Percentiles rank a stretch among this genome's conserved stretches.
Conservation (phyloP, 2,113 vertebrate genomes). For the Sturnira hondurensis region DNA sequence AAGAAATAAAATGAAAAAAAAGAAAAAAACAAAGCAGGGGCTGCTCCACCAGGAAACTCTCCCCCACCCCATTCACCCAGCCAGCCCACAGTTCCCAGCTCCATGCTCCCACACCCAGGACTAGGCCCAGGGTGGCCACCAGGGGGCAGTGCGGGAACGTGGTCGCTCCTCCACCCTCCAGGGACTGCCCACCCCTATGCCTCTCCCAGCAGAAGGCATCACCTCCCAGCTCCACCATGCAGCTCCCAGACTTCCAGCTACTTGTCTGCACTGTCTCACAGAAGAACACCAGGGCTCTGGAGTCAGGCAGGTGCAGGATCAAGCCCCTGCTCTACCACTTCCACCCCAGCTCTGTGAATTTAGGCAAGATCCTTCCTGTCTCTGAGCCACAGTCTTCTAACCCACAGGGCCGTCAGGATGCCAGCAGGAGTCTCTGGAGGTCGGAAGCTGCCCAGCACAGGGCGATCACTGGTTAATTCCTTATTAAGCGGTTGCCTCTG, state of each 20-base stretch:
- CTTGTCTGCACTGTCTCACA: not conserved
- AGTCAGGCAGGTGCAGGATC: not conserved
- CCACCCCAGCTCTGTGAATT: not conserved
- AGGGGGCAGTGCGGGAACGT: slow-evolving; percentile 62
- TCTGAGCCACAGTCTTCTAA: not conserved
- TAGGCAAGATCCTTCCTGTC: not conserved
- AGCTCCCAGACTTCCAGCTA: not conserved
- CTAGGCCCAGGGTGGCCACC: not conserved
- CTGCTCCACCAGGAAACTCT: not conserved
- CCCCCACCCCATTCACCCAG: rapidly evolving
- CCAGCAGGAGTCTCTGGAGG: not conserved
- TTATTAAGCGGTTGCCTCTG: not conserved
- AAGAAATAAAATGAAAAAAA: too few relatives aligned
- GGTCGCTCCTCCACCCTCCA: rapidly evolving
- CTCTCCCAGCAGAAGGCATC: not conserved
- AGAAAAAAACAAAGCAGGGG: too few relatives aligned
- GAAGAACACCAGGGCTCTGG: not conserved
- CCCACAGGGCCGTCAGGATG: not conserved
- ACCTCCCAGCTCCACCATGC: not conserved
- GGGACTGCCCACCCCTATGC: not conserved
- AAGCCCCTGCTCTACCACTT: not conserved
- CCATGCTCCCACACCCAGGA: rapidly evolving
- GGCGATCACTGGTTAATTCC: not conserved
- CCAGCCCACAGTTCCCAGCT: not conserved
- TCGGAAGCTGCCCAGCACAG: not conserved